A percentile compares a stretch with the other conserved stretches of the same genome.
These are phyloP conservation scores for Danio kyathit DNA, from an alignment of 2,797 vertebrate genomes.

Conservation along the genomic window DNA sequence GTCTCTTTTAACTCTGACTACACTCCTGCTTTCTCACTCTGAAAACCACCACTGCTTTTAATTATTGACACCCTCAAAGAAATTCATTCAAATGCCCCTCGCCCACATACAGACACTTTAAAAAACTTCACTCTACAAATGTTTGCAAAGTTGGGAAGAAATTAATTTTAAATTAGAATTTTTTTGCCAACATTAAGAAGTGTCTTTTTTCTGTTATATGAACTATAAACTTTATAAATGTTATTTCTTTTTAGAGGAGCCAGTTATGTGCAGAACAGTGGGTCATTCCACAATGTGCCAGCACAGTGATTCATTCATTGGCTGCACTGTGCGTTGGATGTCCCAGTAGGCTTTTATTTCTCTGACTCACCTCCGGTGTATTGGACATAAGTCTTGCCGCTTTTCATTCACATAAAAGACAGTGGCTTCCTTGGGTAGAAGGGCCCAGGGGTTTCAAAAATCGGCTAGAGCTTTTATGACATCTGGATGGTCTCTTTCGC, in stretches of 20 bases:
- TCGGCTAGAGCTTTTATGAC: not conserved
- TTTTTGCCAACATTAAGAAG: not conserved
- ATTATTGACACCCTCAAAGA: constrained; percentile 61
- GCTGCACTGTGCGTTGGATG: constrained; percentile 22
- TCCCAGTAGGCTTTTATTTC: constrained; percentile 52
- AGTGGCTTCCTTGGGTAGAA: constrained; percentile 6
- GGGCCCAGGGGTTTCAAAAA: constrained; percentile 20
- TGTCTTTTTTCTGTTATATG: not conserved
- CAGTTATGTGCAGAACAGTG: constrained; percentile 10
- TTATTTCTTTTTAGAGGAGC: constrained; percentile 1
- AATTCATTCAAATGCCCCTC: constrained; percentile 56
- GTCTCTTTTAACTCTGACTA: constrained; percentile 41
- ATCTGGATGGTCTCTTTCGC: constrained; percentile 3
- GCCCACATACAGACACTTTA: not conserved
- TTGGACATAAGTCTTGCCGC: constrained; percentile 20
- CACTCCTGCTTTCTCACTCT: constrained; percentile 18
- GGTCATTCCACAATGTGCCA: constrained; percentile 18
- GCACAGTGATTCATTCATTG: constrained; percentile 31
- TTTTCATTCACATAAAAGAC: constrained; percentile 8
- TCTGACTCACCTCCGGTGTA: constrained; percentile 31
- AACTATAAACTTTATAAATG: not conserved
- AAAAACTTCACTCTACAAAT: constrained; percentile 5
- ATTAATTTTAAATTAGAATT: not conserved
- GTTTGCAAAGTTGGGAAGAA: not conserved
- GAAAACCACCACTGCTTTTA: constrained; percentile 61